Evolutionary conservation across 2,888 invertebrate genomes (phyloP).

Genomic region (Sylvicola fuscatus): DNA sequence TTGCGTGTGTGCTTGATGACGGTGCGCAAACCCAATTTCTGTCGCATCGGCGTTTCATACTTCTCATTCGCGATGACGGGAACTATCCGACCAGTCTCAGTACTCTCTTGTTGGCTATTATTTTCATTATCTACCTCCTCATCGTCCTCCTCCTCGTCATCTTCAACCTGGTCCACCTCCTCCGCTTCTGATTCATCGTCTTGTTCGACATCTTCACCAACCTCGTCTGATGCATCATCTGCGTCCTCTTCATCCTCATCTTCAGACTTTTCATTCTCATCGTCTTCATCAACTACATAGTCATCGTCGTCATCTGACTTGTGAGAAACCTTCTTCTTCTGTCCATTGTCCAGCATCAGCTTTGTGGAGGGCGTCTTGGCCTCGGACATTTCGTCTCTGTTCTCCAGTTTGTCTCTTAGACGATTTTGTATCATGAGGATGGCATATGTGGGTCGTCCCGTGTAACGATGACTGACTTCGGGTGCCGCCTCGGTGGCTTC

Average conservation of each 20-base stretch:
- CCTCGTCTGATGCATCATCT: neutral
- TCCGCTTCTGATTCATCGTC: neutral
- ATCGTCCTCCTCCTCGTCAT: neutral
- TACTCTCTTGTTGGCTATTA: too few relatives aligned
- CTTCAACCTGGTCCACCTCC: neutral
- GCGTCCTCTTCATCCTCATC: neutral
- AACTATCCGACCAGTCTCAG: too few relatives aligned
- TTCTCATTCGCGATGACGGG: too few relatives aligned
- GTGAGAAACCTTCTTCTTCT: too few relatives aligned
- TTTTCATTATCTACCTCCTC: neutral
- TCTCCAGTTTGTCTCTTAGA: conserved; percentile 16
- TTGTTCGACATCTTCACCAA: neutral
- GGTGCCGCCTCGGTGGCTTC: conserved; percentile 14
- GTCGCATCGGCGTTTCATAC: conserved; percentile 3
- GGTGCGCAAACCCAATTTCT: conserved; percentile 8
- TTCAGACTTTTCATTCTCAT: conserved; percentile 1
- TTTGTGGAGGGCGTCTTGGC: conserved; percentile 9
- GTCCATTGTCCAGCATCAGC: too few relatives aligned
- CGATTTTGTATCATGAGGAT: conserved; percentile 20
- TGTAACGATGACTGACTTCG: conserved; percentile 12
- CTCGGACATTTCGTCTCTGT: conserved; percentile 8
- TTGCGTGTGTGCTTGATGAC: conserved; percentile 8
- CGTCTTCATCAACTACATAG: neutral
- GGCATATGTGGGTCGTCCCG: conserved; percentile 24
- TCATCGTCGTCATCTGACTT: neutral